These are phyloP conservation scores for Tenthredo amoena DNA, from an alignment of 2,888 invertebrate genomes.

Conservation along the genomic window DNA sequence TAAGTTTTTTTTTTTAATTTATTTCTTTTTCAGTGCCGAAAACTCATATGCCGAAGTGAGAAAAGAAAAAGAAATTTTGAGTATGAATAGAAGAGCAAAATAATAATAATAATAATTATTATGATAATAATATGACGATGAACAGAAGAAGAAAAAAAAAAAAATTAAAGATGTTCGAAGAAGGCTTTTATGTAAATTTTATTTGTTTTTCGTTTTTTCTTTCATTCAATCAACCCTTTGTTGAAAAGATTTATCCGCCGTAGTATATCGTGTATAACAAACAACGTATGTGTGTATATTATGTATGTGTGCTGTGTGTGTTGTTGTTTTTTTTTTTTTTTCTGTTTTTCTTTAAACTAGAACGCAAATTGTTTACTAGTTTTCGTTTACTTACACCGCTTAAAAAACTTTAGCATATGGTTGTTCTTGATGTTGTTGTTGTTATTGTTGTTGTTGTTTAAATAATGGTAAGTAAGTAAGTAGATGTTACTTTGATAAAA, in stretches of 20 bases:
- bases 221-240: slow-evolving; percentile 70
- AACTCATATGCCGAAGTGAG: no score
- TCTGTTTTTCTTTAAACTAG: slow-evolving; percentile 63
- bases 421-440: slow-evolving; percentile 70
- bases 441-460: slow-evolving; percentile 68
- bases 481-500: slow-evolving; percentile 70
- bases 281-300: slow-evolving; percentile 72
- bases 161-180: slow-evolving; percentile 71
- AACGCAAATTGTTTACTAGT: slow-evolving; percentile 69
- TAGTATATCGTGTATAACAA: slow-evolving; percentile 73
- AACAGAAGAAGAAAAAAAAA: slow-evolving; percentile 61
- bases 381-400: slow-evolving; percentile 70
- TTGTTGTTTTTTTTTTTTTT: slow-evolving; percentile 37
- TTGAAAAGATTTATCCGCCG: slow-evolving; percentile 71
- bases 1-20: not conserved
- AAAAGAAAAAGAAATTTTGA: not conserved
- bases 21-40: not conserved
- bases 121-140: not conserved
- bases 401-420: slow-evolving; percentile 70
- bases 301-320: slow-evolving; percentile 58
- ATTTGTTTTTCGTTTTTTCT: slow-evolving; percentile 57
- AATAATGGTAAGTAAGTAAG: slow-evolving; percentile 63
- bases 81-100: not conserved
- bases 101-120: not conserved
- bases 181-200: slow-evolving; percentile 74